Conservation (phyloP, 2,888 invertebrate species). For the Thymelicus lineola region DNA sequence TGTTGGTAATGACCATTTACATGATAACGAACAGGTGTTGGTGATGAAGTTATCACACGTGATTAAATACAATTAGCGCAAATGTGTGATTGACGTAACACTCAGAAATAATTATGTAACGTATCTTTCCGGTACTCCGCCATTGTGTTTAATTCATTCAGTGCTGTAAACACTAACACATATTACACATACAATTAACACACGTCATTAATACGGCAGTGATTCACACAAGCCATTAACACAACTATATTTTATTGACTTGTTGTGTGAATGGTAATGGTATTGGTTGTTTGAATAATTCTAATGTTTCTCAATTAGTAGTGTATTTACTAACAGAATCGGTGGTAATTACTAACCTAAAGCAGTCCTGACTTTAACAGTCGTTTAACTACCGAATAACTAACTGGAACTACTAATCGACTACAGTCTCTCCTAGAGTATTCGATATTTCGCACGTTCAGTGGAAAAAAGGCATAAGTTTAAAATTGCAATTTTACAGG, state of each 20-base stretch:
- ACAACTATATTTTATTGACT: not conserved
- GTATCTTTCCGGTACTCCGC: not conserved
- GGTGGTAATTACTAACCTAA: too few relatives aligned
- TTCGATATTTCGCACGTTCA: too few relatives aligned
- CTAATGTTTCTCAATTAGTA: too few relatives aligned
- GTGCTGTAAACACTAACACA: not conserved
- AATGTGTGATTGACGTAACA: not conserved
- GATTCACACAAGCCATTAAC: too few relatives aligned
- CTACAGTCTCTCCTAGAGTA: too few relatives aligned
- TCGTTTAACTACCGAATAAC: too few relatives aligned
- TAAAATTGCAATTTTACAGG: too few relatives aligned
- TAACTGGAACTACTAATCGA: too few relatives aligned
- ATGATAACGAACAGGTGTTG: not conserved
- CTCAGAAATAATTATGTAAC: not conserved
- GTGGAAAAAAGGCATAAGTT: too few relatives aligned
- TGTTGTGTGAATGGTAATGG: not conserved
- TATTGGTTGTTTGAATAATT: not conserved
- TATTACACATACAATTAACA: not conserved
- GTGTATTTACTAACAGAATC: too few relatives aligned
- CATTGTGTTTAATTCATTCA: slow-evolving; percentile 3
- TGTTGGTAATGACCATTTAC: too few relatives aligned
- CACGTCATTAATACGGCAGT: not conserved
- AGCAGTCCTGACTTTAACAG: too few relatives aligned
- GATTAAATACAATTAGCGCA: not conserved
- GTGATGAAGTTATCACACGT: not conserved